Percentiles rank a stretch among this genome's conserved stretches.
Conservation (phyloP, 2,797 vertebrate genomes). For the Phrynocephalus forsythii region DNA sequence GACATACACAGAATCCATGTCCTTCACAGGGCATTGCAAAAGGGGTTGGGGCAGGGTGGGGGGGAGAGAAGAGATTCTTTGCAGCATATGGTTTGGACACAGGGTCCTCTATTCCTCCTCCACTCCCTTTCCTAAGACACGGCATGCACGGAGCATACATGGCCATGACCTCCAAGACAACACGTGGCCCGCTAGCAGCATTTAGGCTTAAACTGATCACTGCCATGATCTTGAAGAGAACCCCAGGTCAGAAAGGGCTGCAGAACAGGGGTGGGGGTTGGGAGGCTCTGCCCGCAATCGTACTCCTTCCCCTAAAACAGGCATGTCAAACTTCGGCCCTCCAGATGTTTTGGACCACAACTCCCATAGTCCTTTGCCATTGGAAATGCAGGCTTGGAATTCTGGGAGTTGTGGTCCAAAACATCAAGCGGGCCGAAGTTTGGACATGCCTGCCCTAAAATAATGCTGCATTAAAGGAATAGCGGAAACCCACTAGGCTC, state of each 20-base stretch:
- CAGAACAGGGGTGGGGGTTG: too few relatives aligned
- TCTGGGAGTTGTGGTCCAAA: too few relatives aligned
- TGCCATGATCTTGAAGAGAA: not conserved
- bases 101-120: constrained; percentile 20
- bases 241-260: not conserved
- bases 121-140: not conserved
- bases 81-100: constrained; percentile 17
- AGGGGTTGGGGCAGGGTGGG: not conserved
- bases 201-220: not conserved
- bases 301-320: too few relatives aligned
- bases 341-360: too few relatives aligned
- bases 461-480: not conserved
- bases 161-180: not conserved
- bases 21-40: constrained; percentile 37
- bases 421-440: too few relatives aligned
- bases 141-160: constrained; percentile 9
- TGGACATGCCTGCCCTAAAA: not conserved
- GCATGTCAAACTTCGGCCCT: too few relatives aligned
- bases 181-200: not conserved
- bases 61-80: not conserved
- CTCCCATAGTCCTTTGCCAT: too few relatives aligned
- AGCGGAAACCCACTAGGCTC: not conserved
- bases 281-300: too few relatives aligned
- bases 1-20: constrained; percentile 46
- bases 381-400: too few relatives aligned